These are phyloP conservation scores for Sinonovacula constricta DNA, from an alignment of 1,140 invertebrate species.

Conservation along the genomic window DNA sequence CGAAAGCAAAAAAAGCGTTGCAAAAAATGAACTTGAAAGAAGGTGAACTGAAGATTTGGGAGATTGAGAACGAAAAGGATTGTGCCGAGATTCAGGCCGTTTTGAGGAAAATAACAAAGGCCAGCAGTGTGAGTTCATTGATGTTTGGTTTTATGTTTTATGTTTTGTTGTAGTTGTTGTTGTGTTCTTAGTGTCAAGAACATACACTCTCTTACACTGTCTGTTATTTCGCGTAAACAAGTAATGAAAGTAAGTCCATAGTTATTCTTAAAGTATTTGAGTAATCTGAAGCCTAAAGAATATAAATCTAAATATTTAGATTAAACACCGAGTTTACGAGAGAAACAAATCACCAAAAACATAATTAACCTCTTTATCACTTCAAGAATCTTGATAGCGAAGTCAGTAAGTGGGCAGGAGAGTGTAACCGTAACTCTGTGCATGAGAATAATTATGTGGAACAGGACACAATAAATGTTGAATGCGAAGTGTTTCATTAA, in stretches of 20 bases:
- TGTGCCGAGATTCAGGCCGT: slow-evolving; percentile 87
- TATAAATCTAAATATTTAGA: not conserved
- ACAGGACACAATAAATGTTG: too few species aligned
- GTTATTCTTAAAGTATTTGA: not conserved
- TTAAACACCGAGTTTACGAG: too few species aligned
- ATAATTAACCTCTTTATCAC: too few species aligned
- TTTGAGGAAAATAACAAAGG: slow-evolving; percentile 89
- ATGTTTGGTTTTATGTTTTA: not conserved
- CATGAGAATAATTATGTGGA: too few species aligned
- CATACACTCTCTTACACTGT: too few species aligned
- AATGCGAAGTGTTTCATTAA: too few species aligned
- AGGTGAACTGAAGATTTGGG: slow-evolving; percentile 82
- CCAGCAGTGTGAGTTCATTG: slow-evolving; percentile 83
- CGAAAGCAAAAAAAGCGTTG: slow-evolving; percentile 55
- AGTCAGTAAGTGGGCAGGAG: too few species aligned
- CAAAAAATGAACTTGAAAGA: slow-evolving; percentile 10
- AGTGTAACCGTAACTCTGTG: not conserved
- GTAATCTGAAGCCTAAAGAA: not conserved
- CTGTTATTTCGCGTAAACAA: too few species aligned
- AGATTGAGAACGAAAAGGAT: slow-evolving; percentile 89
- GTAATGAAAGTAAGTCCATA: not conserved
- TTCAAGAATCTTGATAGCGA: too few species aligned
- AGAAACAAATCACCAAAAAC: too few species aligned
- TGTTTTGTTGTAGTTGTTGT: not conserved
- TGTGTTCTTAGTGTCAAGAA: too few species aligned